Conservation (phyloP, 1,140 invertebrate species). For the Melipona quadrifasciata region DNA sequence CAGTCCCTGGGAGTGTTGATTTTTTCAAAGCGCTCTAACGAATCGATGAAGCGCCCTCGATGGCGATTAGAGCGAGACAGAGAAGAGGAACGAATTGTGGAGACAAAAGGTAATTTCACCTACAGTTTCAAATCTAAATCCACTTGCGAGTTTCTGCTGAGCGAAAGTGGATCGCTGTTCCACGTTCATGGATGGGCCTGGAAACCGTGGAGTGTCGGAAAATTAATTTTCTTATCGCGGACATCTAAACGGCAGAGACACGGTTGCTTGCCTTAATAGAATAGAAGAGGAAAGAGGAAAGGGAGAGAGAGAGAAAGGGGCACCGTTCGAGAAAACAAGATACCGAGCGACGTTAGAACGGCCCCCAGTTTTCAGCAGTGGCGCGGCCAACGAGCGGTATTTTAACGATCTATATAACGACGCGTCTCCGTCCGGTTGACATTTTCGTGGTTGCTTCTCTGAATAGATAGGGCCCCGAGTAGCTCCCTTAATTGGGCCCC, state of each 20-base stretch:
- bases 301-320: too few species aligned
- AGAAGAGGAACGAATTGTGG: too few species aligned
- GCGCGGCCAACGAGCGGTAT: slow-evolving; percentile 49
- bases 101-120: too few species aligned
- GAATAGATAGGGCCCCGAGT: slow-evolving; percentile 64
- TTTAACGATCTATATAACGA: slow-evolving; percentile 65
- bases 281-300: not conserved
- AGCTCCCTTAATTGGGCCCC: slow-evolving; percentile 77
- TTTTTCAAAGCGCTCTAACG: not conserved
- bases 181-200: not conserved
- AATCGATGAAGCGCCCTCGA: not conserved
- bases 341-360: slow-evolving; percentile 6
- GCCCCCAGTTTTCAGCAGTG: slow-evolving; percentile 37
- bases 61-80: too few species aligned
- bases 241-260: slow-evolving; percentile 33
- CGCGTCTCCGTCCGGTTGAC: slow-evolving; percentile 49
- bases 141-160: too few species aligned
- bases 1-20: not conserved
- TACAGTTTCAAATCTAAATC: too few species aligned
- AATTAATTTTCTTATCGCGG: slow-evolving; percentile 53
- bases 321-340: slow-evolving; percentile 30
- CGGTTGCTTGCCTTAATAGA: not conserved
- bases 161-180: too few species aligned
- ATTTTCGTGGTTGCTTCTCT: slow-evolving; percentile 40
- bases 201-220: slow-evolving; percentile 48